Conservation (phyloP, 2,113 vertebrate genomes). For the Cottus gobio region DNA sequence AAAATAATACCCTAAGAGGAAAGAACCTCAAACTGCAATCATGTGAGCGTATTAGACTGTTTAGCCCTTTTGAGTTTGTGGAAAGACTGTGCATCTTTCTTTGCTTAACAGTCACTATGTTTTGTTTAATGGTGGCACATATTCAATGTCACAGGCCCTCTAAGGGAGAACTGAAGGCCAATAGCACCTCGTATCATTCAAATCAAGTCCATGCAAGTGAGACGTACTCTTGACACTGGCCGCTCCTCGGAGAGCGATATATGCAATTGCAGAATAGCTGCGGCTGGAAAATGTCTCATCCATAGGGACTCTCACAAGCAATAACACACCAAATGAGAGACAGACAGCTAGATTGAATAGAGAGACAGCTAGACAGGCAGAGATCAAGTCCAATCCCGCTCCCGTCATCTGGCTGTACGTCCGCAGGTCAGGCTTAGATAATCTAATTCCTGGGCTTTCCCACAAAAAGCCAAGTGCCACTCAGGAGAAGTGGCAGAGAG, state of each 20-base stretch:
- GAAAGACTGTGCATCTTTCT: slow-evolving; percentile 14
- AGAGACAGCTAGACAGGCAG: slow-evolving; percentile 84
- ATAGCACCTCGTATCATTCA: slow-evolving; percentile 71
- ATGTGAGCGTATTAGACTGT: background rate
- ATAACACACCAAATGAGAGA: slow-evolving; percentile 78
- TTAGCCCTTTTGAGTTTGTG: slow-evolving; percentile 2
- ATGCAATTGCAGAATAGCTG: slow-evolving; percentile 72
- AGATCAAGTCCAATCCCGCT: slow-evolving; percentile 83
- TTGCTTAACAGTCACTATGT: slow-evolving; percentile 21
- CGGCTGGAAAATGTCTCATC: slow-evolving; percentile 74
- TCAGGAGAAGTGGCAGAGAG: slow-evolving; percentile 76
- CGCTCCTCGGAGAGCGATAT: slow-evolving; percentile 73
- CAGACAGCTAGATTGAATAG: slow-evolving; percentile 85
- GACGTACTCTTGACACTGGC: slow-evolving; percentile 73
- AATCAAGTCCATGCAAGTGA: slow-evolving; percentile 76
- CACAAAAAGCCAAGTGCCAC: slow-evolving; percentile 82
- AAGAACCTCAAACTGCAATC: slow-evolving; percentile 38
- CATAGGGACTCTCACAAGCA: slow-evolving; percentile 80
- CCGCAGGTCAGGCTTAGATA: slow-evolving; percentile 83
- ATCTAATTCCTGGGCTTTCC: slow-evolving; percentile 84
- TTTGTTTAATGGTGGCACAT: slow-evolving; percentile 50
- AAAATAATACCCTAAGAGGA: slow-evolving; percentile 36
- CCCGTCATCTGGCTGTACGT: slow-evolving; percentile 78
- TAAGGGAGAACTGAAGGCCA: slow-evolving; percentile 59
- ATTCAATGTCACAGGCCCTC: slow-evolving; percentile 68